These are phyloP conservation scores for Leucoma salicis DNA, from an alignment of 2,888 invertebrate species.

Conservation along the genomic window DNA sequence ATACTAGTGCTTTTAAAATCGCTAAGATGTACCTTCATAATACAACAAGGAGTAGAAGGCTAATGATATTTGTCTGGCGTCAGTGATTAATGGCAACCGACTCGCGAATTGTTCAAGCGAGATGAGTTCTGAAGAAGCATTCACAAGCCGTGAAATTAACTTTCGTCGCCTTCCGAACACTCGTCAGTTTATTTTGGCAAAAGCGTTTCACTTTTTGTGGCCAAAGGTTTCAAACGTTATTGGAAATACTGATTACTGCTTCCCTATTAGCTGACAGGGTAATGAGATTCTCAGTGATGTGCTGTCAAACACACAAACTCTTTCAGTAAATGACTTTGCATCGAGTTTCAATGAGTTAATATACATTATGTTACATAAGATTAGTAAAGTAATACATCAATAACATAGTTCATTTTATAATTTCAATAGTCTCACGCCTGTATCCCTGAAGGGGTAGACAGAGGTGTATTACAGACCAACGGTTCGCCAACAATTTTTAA, in stretches of 20 bases:
- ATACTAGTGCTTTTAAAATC: conserved; percentile 23
- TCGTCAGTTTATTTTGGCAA: conserved; percentile 67
- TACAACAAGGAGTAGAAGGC: conserved; percentile 40
- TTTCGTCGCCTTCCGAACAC: conserved; percentile 66
- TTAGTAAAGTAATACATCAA: too few species aligned
- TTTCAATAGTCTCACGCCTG: too few species aligned
- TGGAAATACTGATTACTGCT: conserved; percentile 49
- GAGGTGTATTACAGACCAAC: too few species aligned
- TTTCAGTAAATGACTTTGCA: conserved; percentile 4
- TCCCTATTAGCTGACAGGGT: conserved; percentile 18
- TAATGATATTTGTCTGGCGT: conserved; percentile 59
- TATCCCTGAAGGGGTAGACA: too few species aligned
- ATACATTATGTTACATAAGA: too few species aligned
- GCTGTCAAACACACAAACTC: not conserved
- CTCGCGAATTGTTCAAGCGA: conserved; percentile 71
- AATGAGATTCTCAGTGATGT: conserved; percentile 18
- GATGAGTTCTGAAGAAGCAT: conserved; percentile 74
- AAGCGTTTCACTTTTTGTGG: conserved; percentile 52
- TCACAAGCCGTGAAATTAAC: conserved; percentile 79
- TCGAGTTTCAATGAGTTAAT: too few species aligned
- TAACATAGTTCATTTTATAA: too few species aligned
- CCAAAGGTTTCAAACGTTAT: conserved; percentile 41
- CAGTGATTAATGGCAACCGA: conserved; percentile 70
- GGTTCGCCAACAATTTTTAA: too few species aligned
- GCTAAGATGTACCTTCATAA: conserved; percentile 10